phyloP scores from a whole-genome alignment of 2,113 vertebrate species.

The Phalacrocorax pelagicus region DNA sequence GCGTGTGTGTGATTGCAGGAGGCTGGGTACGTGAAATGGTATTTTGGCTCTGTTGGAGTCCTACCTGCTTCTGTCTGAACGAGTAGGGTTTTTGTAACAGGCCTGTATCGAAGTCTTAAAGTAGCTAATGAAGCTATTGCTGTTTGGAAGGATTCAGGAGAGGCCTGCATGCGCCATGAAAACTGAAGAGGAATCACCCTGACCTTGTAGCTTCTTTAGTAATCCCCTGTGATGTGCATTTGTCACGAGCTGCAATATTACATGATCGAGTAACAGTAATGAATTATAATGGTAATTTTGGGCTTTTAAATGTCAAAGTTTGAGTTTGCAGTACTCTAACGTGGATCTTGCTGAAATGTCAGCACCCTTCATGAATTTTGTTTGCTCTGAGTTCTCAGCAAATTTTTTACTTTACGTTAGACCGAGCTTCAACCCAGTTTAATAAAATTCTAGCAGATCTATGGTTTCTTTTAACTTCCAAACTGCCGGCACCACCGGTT shows the following conservation, averaged over 20 bases:
- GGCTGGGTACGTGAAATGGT: background rate
- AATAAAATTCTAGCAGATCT: background rate
- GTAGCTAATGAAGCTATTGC: background rate
- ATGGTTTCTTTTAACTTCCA: background rate
- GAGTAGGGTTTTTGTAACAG: background rate
- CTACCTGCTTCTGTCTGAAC: background rate
- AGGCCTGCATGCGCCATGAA: rapidly evolving
- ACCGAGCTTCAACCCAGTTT: background rate
- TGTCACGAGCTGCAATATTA: background rate
- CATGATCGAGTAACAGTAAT: background rate
- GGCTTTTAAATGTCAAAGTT: background rate
- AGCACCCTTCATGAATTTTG: background rate
- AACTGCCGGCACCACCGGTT: background rate
- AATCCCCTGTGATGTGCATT: background rate
- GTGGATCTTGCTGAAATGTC: background rate
- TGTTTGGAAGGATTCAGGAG: rapidly evolving
- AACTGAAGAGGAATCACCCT: background rate
- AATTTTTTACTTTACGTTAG: background rate
- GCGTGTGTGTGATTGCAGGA: background rate
- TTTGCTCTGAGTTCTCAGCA: background rate
- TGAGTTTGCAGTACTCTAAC: background rate
- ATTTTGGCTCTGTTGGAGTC: background rate
- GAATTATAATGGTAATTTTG: background rate
- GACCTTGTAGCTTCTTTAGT: background rate
- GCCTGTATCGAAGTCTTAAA: background rate